These are phyloP conservation scores for Odontomachus brunneus DNA, from an alignment of 1,140 invertebrate genomes.

Conservation along the genomic window DNA sequence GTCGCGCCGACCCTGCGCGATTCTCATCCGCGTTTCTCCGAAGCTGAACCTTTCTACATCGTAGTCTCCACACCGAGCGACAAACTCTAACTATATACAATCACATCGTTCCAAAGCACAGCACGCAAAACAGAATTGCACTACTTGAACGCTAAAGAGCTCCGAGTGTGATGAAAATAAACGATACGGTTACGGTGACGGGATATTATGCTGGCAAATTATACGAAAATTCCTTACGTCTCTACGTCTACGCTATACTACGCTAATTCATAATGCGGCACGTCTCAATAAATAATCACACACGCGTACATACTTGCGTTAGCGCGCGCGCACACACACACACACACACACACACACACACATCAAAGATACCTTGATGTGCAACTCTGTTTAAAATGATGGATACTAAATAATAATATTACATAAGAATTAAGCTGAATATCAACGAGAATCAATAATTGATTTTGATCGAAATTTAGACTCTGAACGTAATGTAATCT, in stretches of 20 bases:
- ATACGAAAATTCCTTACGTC: neutral
- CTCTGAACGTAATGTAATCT: no score
- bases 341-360: no score
- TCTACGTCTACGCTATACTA: slow-evolving; percentile 49
- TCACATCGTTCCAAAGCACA: neutral
- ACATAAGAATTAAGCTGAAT: no score
- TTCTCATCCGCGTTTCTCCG: no score
- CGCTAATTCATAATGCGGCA: slow-evolving; percentile 22
- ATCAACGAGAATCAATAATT: no score
- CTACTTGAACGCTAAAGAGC: neutral
- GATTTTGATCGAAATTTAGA: no score
- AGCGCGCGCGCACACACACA: no score
- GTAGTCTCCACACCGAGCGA: neutral
- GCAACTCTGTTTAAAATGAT: no score
- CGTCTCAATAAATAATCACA: slow-evolving; percentile 23
- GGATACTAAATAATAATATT: no score
- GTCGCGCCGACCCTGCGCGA: no score
- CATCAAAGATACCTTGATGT: no score
- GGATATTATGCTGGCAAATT: slow-evolving; percentile 10
- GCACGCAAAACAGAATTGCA: neutral
- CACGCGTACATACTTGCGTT: neutral
- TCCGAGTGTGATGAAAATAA: slow-evolving; percentile 1
- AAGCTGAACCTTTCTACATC: neutral
- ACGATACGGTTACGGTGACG: slow-evolving; percentile 25
- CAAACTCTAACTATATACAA: neutral